Evolutionary conservation across 2,797 vertebrate genomes (phyloP), one percentile per base, ranked within the genome.

Genomic region (Delichon dasypus): DNA sequence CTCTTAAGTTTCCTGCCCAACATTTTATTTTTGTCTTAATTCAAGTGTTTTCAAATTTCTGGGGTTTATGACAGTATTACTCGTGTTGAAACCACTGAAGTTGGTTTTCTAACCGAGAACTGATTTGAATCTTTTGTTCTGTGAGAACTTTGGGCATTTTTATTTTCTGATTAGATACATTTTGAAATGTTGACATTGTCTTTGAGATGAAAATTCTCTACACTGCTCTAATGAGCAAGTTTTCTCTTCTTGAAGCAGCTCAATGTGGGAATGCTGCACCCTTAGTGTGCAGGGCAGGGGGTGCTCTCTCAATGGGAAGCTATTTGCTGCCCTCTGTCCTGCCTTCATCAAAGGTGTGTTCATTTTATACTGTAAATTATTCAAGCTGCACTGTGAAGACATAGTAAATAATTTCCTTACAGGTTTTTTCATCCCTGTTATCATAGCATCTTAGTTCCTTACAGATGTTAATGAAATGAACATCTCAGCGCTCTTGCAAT

Each of bases 381-480:
- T 86, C 64, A 50, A 57, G 54, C 53, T 71, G 53, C 53, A 18
- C 53, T 73, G 8, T 53, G 66, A 86, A 90, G 34, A 67, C 32
- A 60, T 47, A 75, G 42, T 61, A 87, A 91, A 84, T 95, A 19
- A 93, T 85, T 91, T 89, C 26, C 61, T 85, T 67, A 66, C 27
- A 38, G 40, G 23, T 5, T 86, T 88, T 90, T 73, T 70, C 40
- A 27, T 85, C 47, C 13, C 40, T 80, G 40, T 87, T 91, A 89
- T 81, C 62, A 6, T 78, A 85, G 57, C 71, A 73, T 93, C 85
- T 92, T 85, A 44, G n/a, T 82, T 93, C 53, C 72, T 90, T 73
- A 86, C 74, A 93, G 66, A 67, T 34, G 30, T 73, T 95, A 90
- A 93, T 90, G 51, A 94, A 83, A 68, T 42, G 42, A 96, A 85